These are phyloP conservation scores for Drosophila murphyi DNA, from an alignment of 1,140 invertebrate genomes.

Conservation along the genomic window DNA sequence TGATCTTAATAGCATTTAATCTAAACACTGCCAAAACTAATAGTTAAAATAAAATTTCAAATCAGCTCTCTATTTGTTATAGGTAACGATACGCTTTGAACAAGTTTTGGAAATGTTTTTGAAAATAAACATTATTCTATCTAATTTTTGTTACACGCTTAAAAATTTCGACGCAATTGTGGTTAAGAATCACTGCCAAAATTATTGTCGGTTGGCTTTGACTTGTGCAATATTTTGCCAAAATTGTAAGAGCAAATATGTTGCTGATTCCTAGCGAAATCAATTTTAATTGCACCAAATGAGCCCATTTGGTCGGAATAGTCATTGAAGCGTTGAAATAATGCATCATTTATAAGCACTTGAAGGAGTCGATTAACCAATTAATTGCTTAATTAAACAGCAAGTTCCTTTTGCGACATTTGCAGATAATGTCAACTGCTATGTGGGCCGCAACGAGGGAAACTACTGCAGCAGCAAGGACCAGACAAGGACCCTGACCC, in stretches of 20 bases:
- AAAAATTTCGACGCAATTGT: neutral
- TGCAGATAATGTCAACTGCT: conserved; percentile 80
- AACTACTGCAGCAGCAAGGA: conserved; percentile 81
- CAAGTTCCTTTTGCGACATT: neutral
- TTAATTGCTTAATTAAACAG: conserved; percentile 29
- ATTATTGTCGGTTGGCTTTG: conserved; percentile 11
- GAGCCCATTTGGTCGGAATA: conserved; percentile 21
- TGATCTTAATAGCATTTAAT: neutral
- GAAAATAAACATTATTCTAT: conserved; percentile 12
- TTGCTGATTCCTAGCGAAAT: conserved; percentile 15
- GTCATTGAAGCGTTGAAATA: conserved; percentile 30
- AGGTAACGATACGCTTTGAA: neutral
- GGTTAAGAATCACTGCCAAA: conserved; percentile 16
- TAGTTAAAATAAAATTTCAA: neutral
- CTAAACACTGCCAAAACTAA: neutral
- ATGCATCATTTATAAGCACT: conserved; percentile 16
- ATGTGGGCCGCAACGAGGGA: conserved; percentile 76
- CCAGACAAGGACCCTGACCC: conserved; percentile 63
- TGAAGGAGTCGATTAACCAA: conserved; percentile 44
- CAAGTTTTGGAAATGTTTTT: neutral
- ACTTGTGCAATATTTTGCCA: conserved; percentile 54
- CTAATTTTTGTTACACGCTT: conserved; percentile 28
- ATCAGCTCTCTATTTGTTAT: neutral
- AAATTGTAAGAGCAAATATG: conserved; percentile 27
- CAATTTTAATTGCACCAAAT: conserved; percentile 63